phyloP scores from a whole-genome alignment of 2,113 vertebrate genomes.

The Stegostoma tigrinum region DNA sequence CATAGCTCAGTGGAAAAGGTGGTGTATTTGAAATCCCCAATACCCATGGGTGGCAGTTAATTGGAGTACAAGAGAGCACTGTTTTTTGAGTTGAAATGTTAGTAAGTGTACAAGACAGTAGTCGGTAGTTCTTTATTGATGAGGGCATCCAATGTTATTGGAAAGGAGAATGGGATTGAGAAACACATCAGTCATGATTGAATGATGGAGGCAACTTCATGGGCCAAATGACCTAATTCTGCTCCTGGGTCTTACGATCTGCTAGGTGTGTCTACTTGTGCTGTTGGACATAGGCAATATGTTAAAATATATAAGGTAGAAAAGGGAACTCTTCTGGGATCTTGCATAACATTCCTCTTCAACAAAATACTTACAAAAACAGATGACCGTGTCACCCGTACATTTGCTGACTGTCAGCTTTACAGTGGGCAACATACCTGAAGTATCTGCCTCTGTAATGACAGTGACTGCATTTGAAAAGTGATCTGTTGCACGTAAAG shows the following conservation, averaged over 20 bases:
- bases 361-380: neutral
- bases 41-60: neutral
- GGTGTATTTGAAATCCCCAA: neutral
- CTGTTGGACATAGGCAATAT: neutral
- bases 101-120: too few species aligned
- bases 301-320: neutral
- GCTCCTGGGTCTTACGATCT: too few species aligned
- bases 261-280: too few species aligned
- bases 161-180: too few species aligned
- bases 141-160: too few species aligned
- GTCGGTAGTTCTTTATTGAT: too few species aligned
- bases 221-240: too few species aligned
- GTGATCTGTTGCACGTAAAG: conserved; percentile 19
- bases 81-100: neutral
- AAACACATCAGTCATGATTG: too few species aligned
- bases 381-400: neutral
- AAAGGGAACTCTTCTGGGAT: neutral
- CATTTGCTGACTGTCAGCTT: neutral
- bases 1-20: neutral
- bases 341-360: neutral
- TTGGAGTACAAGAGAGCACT: neutral
- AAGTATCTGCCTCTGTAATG: neutral
- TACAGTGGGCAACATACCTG: neutral
- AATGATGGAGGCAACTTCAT: too few species aligned
- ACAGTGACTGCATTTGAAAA: conserved; percentile 11